Evolutionary conservation across 2,113 vertebrate species (phyloP), one percentile per base, ranked within the genome.

Genomic region (Mugil cephalus): DNA sequence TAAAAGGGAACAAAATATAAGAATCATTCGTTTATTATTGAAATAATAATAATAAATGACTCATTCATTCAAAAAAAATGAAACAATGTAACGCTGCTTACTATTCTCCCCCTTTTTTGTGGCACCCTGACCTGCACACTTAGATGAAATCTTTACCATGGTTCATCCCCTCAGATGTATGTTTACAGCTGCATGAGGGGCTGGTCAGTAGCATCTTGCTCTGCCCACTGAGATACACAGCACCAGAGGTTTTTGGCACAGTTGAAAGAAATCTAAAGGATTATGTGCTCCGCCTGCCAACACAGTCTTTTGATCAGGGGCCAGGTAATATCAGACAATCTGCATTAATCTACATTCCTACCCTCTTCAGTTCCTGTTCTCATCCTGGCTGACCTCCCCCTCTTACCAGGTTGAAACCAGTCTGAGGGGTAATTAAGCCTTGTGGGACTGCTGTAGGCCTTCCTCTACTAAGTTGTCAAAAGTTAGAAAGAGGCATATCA

Each of bases 381-480:
- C 77, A 21, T 71, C 64, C 51, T 36, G 45, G 61, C 73, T 40
- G 53, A 52, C 60, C 82, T 69, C 73, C 69, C n/a, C 14, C 40
- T 63, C 68, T 52, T 50, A 77, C 48, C 69, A 36, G 74, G 52
- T 71, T 77, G 77, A 70, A 79, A 77, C 85, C 83, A 48, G 74
- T 77, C 56, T 35, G 79, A 75, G 55, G 77, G 78, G 84, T 90
- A 89, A 90, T 88, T 82, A 77, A 77, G 77, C 74, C 90, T 84
- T 79, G 52, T 74, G 87, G 88, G 88, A 89, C 52, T 6, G 76
- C 82, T 56, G 58, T 48, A 71, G 63, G 69, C 61, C 80, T 69
- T 82, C 56, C 75, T 76, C 63, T 38, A 71, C 71, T 64, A 72
- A 85, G 62, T 65, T 80, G 73, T 82, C 82, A 83, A 80, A 82